Base-by-base conservation (phyloP, 2,797 vertebrate genomes). In the Falco berigora region DNA sequence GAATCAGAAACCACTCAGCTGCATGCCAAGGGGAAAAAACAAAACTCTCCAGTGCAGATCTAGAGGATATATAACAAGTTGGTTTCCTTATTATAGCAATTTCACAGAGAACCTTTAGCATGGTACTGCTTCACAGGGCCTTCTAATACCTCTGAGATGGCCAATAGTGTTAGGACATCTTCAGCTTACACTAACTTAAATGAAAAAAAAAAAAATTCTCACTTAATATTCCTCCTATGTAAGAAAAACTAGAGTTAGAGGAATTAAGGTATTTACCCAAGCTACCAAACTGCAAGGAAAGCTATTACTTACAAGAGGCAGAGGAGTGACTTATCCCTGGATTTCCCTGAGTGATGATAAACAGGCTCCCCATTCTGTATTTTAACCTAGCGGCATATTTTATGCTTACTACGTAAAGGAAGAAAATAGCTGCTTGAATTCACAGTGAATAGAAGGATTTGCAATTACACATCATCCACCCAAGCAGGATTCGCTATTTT, bases 331-430 rank as follows among this genome's bases (percentile, higher is more conserved):
- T 67, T 67, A 89, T 22, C 36, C 38, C 46, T 46, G 30, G 8
- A 30, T 80, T 91, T 87, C 74, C 78, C 38, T 5, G 10, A 84
- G 66, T 5, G 40, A 53, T 17, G 53, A 91, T 52, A 67, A 94
- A 77, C 62, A 92, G 32, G 36, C 79, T 84, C 40, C 49, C 59
- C 67, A 36, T 30, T 71, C 49, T 78, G 22, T 52, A 10, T 63
- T 78, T 83, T 88, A 94, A 90, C 74, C 46, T n/a, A 75, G 82
- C 28, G 86, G 82, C 53, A 55, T 22, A 62, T 92, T 90, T 83
- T 71, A 77, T 30, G 28, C 73, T 92, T 90, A 47, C 62, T 72
- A 88, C 55, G 90, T n/a, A 83, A 77, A 74, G 15, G 53, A 90
- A 21, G 25, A 71, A 90, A 68, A 94, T 53, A 58, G 25, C 46